Evolutionary conservation across 2,797 vertebrate species (phyloP), one percentile per base, ranked within the genome.

Genomic region (Emys orbicularis): DNA sequence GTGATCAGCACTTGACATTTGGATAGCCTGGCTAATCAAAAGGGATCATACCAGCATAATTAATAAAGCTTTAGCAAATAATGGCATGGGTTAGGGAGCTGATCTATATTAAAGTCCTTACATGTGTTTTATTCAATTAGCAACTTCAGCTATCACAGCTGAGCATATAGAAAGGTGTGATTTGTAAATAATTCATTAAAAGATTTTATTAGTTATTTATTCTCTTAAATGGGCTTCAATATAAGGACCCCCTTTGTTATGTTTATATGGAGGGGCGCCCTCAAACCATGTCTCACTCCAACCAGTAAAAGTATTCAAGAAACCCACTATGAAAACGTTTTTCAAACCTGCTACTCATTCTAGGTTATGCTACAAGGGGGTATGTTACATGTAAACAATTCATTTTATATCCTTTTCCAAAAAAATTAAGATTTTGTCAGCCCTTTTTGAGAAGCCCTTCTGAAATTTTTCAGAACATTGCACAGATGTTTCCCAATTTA

Each of bases 401-500:
- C 90, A 94, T 97, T 97, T 97, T 95, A 97, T 95, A 95, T 95
- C 95, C 88, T 97, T 95, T 97, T 96, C 96, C 95, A 97, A 97
- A 97, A 97, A 93, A 81, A 97, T 92, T 95, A 92, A 97, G 96
- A 97, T 96, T 97, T 95, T 96, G 93, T 97, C 95, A 97, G 96
- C 95, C 96, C 94, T 97, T 97, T 97, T 87, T 95, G 95, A 97
- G 97, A 82, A 97, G 86, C 84, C 96, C 88, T 97, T 97, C 97
- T 97, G 94, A 97, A 97, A 97, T 96, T 81, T 91, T 92, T 95
- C 92, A 97, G 96, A 97, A 97, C 96, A 86, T 96, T 97, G 96
- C 95, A 87, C 96, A 97, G 96, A 97, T 97, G 96, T 97, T 97
- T 97, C 96, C 89, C 94, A 95, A 96, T 96, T 96, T 97, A 95